Evolutionary conservation across 2,113 vertebrate genomes (phyloP).

Genomic region (Cyprinodon tularosa): DNA sequence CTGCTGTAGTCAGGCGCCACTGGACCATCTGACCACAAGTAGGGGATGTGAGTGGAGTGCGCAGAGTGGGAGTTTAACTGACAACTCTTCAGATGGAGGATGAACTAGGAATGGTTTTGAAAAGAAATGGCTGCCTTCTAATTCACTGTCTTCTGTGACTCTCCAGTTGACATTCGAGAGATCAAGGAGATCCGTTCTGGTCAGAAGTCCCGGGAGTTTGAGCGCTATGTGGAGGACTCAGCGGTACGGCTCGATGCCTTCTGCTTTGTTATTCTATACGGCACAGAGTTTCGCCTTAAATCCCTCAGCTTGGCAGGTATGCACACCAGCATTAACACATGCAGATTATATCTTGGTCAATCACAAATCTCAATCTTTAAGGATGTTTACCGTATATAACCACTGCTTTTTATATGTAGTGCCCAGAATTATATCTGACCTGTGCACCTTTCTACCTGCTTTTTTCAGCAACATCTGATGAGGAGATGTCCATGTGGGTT

Average conservation of each 20-base stretch:
- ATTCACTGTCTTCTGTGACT: conserved; percentile 13
- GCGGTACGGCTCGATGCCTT: conserved; percentile 86
- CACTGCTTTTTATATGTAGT: background rate
- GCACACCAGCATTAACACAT: background rate
- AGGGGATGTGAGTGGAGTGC: too few relatives aligned
- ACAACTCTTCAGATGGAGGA: too few relatives aligned
- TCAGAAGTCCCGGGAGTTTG: conserved; percentile 93
- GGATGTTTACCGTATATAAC: background rate
- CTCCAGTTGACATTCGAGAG: conserved; percentile 94
- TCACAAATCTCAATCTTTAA: background rate
- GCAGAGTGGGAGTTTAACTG: too few relatives aligned
- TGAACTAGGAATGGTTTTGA: background rate
- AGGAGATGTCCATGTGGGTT: conserved; percentile 98
- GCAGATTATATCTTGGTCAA: background rate
- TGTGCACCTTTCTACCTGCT: background rate
- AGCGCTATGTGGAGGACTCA: conserved; percentile 94
- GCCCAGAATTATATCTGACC: background rate
- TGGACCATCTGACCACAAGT: too few relatives aligned
- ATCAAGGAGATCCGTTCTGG: conserved; percentile 96
- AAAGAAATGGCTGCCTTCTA: background rate
- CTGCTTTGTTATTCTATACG: conserved; percentile 96
- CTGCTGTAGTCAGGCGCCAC: too few relatives aligned
- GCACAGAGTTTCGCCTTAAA: conserved; percentile 94
- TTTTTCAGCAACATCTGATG: conserved; percentile 90
- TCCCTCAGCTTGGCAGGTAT: conserved; percentile 95